Percentiles rank a stretch among this genome's conserved stretches.
phyloP scores from a whole-genome alignment of 2,113 vertebrate genomes.

The Madoqua kirkii region DNA sequence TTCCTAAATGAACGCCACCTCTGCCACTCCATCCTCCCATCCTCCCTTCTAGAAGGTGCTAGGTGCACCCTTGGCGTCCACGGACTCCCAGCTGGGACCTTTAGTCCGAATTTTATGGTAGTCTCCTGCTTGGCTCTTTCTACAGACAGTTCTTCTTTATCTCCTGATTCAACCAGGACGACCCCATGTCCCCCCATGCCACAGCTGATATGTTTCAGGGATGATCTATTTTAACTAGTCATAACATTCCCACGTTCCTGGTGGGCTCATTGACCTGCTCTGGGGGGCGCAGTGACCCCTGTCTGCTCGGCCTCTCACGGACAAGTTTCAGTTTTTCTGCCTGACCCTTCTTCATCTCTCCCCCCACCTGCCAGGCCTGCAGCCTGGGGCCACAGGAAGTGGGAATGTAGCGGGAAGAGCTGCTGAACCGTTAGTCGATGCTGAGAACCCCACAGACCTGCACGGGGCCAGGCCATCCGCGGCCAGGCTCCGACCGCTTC shows the following conservation, averaged over 20 bases:
- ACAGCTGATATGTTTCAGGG: conserved; percentile 74
- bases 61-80: conserved; percentile 80
- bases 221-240: conserved; percentile 79
- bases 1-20: conserved; percentile 77
- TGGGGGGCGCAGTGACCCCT: conserved; percentile 58
- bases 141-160: conserved; percentile 82
- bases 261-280: conserved; percentile 76
- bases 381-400: background rate
- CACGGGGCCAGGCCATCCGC: rapidly evolving
- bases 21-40: conserved; percentile 85
- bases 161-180: conserved; percentile 73
- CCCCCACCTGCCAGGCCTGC: background rate
- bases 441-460: background rate
- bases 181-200: conserved; percentile 73
- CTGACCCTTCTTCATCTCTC: background rate
- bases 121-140: conserved; percentile 77
- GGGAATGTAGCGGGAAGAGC: background rate
- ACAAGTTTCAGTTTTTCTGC: background rate
- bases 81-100: conserved; percentile 86
- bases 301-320: conserved; percentile 41
- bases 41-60: conserved; percentile 86
- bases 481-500: background rate
- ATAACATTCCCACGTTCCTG: conserved; percentile 79
- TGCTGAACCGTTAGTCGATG: conserved; percentile 48
- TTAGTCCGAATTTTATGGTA: conserved; percentile 86